phyloP scores from a whole-genome alignment of 1,140 invertebrate species.

The Cydia strobilella region DNA sequence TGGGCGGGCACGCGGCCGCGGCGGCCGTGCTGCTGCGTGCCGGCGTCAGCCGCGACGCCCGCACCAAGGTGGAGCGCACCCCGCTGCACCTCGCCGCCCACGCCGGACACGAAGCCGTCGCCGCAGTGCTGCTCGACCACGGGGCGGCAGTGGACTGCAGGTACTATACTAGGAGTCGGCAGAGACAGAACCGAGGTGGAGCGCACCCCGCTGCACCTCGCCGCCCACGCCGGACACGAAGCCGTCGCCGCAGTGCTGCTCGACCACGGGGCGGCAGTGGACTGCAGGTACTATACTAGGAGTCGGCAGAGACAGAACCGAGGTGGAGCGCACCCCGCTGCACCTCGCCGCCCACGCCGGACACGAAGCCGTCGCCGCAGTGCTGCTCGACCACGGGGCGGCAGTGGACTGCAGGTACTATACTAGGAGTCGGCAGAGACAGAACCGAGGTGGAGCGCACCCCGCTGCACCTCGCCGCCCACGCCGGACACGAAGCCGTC shows the following conservation, averaged over 20 bases:
- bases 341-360: slow-evolving; percentile 93
- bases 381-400: slow-evolving; percentile 91
- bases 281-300: too few relatives aligned
- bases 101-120: slow-evolving; percentile 90
- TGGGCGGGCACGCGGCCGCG: slow-evolving; percentile 90
- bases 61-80: slow-evolving; percentile 96
- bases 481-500: slow-evolving; percentile 90
- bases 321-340: slow-evolving; percentile 85
- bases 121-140: slow-evolving; percentile 89
- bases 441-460: slow-evolving; percentile 96
- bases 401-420: too few relatives aligned
- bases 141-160: slow-evolving; percentile 85
- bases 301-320: too few relatives aligned
- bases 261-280: too few relatives aligned
- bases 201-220: slow-evolving; percentile 90
- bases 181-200: too few relatives aligned
- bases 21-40: slow-evolving; percentile 91
- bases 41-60: slow-evolving; percentile 92
- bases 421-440: too few relatives aligned
- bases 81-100: slow-evolving; percentile 94
- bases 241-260: slow-evolving; percentile 78
- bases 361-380: slow-evolving; percentile 89
- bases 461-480: slow-evolving; percentile 93
- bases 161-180: not conserved
- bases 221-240: slow-evolving; percentile 85